A percentile compares a stretch with the other conserved stretches of the same genome.
Evolutionary conservation across 2,797 vertebrate genomes (phyloP).

Genomic region (Fistularia tabacaria): DNA sequence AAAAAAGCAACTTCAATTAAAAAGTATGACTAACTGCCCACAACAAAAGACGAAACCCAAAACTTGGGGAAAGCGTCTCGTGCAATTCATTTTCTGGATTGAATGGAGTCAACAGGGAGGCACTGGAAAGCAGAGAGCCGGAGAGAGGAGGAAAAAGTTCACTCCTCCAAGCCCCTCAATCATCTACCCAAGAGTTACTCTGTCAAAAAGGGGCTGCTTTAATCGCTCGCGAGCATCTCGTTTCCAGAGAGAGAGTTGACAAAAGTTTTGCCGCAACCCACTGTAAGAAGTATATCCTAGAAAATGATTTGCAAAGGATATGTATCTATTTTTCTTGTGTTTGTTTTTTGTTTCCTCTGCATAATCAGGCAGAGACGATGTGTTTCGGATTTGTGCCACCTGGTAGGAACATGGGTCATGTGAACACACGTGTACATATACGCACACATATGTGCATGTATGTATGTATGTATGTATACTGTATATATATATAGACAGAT

Average conservation of each 20-base stretch:
- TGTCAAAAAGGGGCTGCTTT: conserved; percentile 64
- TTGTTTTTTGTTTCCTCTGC: too few relatives aligned
- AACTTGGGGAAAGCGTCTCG: conserved; percentile 60
- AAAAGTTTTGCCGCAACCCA: conserved; percentile 27
- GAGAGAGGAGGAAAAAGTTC: conserved; percentile 60
- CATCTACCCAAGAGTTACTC: conserved; percentile 59
- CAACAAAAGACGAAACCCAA: conserved; percentile 72
- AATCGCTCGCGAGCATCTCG: conserved; percentile 63
- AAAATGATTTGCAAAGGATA: too few relatives aligned
- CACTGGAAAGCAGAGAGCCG: conserved; percentile 39
- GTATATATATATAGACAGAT: too few relatives aligned
- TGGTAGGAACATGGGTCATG: too few relatives aligned
- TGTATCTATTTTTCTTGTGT: too few relatives aligned
- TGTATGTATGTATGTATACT: too few relatives aligned
- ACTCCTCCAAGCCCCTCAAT: too few relatives aligned
- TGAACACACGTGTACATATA: too few relatives aligned
- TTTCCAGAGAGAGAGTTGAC: conserved; percentile 57
- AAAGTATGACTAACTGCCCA: conserved; percentile 63
- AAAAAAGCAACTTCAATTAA: conserved; percentile 59
- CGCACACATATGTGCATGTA: too few relatives aligned
- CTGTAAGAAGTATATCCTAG: conserved; percentile 2
- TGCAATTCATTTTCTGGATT: conserved; percentile 68
- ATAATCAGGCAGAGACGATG: too few relatives aligned
- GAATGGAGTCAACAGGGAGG: conserved; percentile 59
- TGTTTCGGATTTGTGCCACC: too few relatives aligned